These are phyloP conservation scores for Isichthys henryi DNA, from an alignment of 2,113 vertebrate genomes.

Conservation along the genomic window DNA sequence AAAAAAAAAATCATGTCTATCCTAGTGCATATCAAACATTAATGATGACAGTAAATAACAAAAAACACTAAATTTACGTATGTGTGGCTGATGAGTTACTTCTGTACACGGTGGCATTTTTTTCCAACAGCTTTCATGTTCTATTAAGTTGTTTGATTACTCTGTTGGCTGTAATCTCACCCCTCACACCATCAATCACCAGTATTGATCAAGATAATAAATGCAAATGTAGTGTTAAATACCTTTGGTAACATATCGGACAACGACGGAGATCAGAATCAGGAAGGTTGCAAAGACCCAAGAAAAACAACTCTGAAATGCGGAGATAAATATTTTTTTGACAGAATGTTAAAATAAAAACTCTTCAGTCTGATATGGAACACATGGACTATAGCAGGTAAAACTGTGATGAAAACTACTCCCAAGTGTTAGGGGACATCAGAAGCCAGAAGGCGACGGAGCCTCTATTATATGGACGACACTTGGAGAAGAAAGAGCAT, in stretches of 20 bases:
- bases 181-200: not conserved
- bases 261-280: slow-evolving; percentile 33
- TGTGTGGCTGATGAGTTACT: not conserved
- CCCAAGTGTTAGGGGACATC: slow-evolving; percentile 9
- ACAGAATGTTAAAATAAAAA: not conserved
- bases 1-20: not conserved
- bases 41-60: not conserved
- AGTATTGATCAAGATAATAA: slow-evolving; percentile 39
- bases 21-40: not conserved
- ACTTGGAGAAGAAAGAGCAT: slow-evolving; percentile 37
- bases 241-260: slow-evolving; percentile 81
- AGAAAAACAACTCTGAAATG: slow-evolving; percentile 8
- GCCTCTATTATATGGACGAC: slow-evolving; percentile 32
- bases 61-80: not conserved
- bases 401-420: not conserved
- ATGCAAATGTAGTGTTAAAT: slow-evolving; percentile 63
- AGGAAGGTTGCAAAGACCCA: not conserved
- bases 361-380: not conserved
- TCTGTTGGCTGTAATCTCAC: not conserved
- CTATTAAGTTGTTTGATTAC: not conserved
- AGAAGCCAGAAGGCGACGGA: slow-evolving; percentile 24
- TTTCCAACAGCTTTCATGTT: not conserved
- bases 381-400: not conserved
- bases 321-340: not conserved
- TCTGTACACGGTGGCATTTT: not conserved